Conservation (phyloP, 2,113 vertebrate species). For the Ophthalmolycus amberensis region DNA sequence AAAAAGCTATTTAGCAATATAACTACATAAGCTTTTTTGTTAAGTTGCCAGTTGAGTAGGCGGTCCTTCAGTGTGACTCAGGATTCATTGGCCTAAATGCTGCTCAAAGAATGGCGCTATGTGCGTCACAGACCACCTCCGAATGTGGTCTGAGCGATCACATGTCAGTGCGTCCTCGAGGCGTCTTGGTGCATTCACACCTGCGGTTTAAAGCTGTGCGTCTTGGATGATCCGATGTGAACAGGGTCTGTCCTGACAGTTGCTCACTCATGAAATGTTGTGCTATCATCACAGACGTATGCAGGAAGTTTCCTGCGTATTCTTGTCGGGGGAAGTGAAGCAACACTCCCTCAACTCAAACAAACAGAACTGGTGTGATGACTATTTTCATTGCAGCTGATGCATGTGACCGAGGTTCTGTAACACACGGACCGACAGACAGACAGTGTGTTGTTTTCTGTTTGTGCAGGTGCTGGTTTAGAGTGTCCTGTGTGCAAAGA, state of each 20-base stretch:
- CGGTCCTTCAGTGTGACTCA: background rate
- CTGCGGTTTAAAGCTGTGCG: background rate
- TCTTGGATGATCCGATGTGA: background rate
- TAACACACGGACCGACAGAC: background rate
- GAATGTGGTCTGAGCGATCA: background rate
- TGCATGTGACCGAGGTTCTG: background rate
- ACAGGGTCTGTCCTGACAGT: background rate
- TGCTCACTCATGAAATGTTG: background rate
- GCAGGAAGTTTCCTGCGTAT: background rate
- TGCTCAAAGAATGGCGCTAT: background rate
- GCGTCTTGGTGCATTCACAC: background rate
- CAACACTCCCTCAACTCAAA: constrained; percentile 1
- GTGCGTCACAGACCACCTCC: background rate
- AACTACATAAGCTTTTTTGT: too few relatives aligned
- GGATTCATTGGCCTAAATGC: background rate
- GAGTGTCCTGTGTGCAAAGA: constrained; percentile 99
- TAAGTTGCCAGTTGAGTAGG: too few relatives aligned
- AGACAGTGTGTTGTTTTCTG: constrained; percentile 28
- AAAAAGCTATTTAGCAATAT: too few relatives aligned
- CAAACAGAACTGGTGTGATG: constrained; percentile 1
- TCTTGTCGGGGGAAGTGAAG: background rate
- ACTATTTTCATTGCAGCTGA: background rate
- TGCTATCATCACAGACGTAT: background rate
- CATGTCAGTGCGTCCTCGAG: too few relatives aligned
- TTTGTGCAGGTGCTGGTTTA: constrained; percentile 88